Conservation (phyloP, 53 echinoderm and acorn worm genomes). For the Zoroaster sp. region DNA sequence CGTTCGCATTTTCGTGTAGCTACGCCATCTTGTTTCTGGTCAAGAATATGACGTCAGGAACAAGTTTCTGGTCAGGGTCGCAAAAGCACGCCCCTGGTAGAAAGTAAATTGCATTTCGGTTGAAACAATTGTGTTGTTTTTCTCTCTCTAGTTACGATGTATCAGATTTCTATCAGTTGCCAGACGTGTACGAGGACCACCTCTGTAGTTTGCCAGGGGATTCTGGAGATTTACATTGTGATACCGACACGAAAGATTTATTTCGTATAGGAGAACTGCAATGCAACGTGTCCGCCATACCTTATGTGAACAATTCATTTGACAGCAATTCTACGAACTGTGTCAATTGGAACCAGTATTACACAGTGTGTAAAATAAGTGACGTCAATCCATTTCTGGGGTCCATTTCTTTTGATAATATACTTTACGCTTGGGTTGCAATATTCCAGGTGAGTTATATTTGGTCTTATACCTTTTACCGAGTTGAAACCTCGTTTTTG, state of each 20-base stretch:
- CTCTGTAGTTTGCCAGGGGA: constrained; percentile 75
- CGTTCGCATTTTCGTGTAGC: no score
- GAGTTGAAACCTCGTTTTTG: neutral
- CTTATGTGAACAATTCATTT: constrained; percentile 63
- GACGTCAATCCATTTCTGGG: constrained; percentile 85
- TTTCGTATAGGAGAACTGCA: constrained; percentile 34
- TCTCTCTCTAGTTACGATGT: constrained; percentile 10
- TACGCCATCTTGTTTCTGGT: no score
- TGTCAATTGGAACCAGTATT: constrained; percentile 97
- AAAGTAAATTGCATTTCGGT: no score
- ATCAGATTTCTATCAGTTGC: neutral
- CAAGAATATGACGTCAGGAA: no score
- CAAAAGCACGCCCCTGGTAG: no score
- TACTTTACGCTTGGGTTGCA: constrained; percentile 98
- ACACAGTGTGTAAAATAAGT: constrained; percentile 75
- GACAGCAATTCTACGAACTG: constrained; percentile 62
- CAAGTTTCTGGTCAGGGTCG: no score
- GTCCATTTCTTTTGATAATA: constrained; percentile 99
- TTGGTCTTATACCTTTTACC: neutral
- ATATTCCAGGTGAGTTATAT: constrained; percentile 97
- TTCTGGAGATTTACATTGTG: constrained; percentile 61
- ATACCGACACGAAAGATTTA: constrained; percentile 36
- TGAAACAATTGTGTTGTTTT: no score
- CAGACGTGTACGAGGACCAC: constrained; percentile 65
- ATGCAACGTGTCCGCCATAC: constrained; percentile 58